Conservation (phyloP, 2,113 vertebrate genomes). For the Alouatta palliata region DNA sequence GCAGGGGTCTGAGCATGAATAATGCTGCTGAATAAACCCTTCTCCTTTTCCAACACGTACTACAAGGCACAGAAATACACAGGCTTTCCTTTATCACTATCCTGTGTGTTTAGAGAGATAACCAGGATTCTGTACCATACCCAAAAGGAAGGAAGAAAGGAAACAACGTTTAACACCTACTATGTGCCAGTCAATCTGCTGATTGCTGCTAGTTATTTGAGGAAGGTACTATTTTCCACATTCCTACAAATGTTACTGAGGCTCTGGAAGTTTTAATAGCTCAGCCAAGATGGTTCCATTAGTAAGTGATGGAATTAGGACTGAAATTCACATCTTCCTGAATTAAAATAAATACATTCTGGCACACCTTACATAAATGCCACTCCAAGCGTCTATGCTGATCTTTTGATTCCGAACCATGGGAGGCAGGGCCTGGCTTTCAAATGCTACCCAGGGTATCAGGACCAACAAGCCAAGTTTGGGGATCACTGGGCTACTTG, state of each 20-base stretch:
- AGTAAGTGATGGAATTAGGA: not conserved
- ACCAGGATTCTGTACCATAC: not conserved
- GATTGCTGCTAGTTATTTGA: not conserved
- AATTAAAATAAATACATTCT: not conserved
- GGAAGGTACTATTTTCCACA: not conserved
- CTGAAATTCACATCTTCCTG: not conserved
- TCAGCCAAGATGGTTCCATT: not conserved
- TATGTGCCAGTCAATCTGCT: not conserved
- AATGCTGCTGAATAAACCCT: fast-evolving
- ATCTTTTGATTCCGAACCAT: not conserved
- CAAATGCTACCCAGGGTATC: not conserved
- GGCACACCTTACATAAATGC: not conserved
- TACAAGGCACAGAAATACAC: not conserved
- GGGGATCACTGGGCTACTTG: not conserved
- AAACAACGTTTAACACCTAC: not conserved
- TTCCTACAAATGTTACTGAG: not conserved
- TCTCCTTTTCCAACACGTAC: not conserved
- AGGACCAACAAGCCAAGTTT: not conserved
- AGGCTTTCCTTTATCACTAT: not conserved
- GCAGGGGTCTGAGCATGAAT: no score
- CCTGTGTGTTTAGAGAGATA: not conserved
- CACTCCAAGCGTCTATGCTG: not conserved
- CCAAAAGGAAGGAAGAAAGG: not conserved
- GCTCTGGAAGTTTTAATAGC: not conserved
- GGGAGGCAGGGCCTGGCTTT: not conserved